A percentile compares a stretch with the other conserved stretches of the same genome.
Conservation (phyloP, 2,113 vertebrate genomes). For the Arizona elegans region DNA sequence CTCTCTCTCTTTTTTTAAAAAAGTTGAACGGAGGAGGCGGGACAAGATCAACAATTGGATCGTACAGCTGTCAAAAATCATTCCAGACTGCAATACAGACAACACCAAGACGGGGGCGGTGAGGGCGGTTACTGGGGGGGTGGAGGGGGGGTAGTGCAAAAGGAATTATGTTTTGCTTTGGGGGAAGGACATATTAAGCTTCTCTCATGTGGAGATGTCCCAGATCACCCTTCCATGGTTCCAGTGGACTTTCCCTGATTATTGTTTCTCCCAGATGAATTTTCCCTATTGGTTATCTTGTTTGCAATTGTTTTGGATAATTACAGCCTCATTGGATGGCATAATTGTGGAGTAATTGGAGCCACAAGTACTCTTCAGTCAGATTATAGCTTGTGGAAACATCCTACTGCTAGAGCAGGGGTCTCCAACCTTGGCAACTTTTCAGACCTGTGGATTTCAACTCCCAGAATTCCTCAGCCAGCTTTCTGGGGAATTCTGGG, state of each 20-base stretch:
- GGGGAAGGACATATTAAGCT: not conserved
- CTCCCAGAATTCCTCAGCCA: too few species aligned
- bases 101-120: slow-evolving; percentile 87
- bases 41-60: slow-evolving; percentile 98
- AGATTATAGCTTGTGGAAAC: not conserved
- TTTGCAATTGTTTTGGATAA: not conserved
- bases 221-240: not conserved
- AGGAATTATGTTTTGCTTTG: not conserved
- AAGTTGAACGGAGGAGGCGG: slow-evolving; percentile 86
- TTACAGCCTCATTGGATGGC: not conserved
- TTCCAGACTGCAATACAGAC: slow-evolving; percentile 87
- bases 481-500: too few species aligned
- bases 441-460: too few species aligned
- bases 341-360: not conserved
- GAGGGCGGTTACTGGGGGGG: slow-evolving; percentile 41
- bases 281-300: not conserved
- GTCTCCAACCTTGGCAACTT: too few species aligned
- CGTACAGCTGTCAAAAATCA: slow-evolving; percentile 89
- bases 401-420: not conserved
- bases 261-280: not conserved
- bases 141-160: too few species aligned
- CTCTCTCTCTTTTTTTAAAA: not conserved
- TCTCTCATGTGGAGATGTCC: not conserved
- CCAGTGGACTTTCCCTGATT: too few species aligned
- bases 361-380: not conserved